Conservation (phyloP, 2,797 vertebrate species). For the Phrynocephalus guinanensis region DNA sequence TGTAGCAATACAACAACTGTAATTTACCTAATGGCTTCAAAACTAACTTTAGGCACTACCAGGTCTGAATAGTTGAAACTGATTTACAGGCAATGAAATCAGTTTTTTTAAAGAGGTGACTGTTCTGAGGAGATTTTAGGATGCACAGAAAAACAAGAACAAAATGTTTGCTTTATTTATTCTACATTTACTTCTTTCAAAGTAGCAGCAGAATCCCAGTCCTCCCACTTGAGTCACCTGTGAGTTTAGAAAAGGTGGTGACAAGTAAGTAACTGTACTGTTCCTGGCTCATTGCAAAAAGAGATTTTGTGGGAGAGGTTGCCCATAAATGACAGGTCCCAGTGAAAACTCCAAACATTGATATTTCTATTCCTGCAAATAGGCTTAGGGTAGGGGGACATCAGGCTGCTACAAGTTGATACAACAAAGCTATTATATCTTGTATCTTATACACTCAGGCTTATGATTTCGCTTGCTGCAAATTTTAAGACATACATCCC, state of each 20-base stretch:
- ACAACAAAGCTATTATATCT: neutral
- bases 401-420: neutral
- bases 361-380: neutral
- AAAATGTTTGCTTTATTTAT: neutral
- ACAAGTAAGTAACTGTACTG: neutral
- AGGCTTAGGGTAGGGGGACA: neutral
- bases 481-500: neutral
- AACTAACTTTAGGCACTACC: neutral
- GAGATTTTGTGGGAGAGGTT: neutral
- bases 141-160: no score
- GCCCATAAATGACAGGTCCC: neutral
- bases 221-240: neutral
- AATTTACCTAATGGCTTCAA: neutral
- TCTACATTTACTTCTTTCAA: neutral
- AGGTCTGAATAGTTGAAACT: neutral
- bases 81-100: neutral
- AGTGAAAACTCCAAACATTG: neutral
- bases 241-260: neutral
- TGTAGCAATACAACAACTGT: neutral
- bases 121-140: neutral
- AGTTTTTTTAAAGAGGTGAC: no score
- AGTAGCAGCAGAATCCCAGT: neutral
- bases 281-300: neutral
- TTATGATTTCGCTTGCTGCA: neutral
- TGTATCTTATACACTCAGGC: neutral